phyloP scores from a whole-genome alignment of 2,888 invertebrate genomes.

The Prosapia bicincta region DNA sequence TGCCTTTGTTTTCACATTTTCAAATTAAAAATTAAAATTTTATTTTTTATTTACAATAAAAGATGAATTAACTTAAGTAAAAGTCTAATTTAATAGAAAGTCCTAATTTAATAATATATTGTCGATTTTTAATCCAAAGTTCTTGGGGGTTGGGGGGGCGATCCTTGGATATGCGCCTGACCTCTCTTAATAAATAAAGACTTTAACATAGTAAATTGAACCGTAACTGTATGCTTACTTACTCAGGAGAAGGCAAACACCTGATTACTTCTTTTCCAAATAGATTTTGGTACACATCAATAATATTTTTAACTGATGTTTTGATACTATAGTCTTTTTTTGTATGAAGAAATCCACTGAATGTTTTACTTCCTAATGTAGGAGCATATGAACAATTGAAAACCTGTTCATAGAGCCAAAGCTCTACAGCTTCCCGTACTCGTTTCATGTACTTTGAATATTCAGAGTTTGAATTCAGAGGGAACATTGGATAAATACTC shows the following conservation, averaged over 20 bases:
- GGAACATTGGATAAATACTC: background rate
- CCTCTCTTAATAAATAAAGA: too few species aligned
- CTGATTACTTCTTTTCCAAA: slow-evolving; percentile 33
- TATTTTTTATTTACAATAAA: too few species aligned
- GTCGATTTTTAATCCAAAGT: too few species aligned
- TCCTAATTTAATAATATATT: too few species aligned
- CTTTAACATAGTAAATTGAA: too few species aligned
- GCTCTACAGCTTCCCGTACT: background rate
- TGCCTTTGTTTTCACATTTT: too few species aligned
- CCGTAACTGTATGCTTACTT: too few species aligned
- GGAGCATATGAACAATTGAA: slow-evolving; percentile 25
- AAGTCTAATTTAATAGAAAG: too few species aligned
- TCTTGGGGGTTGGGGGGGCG: too few species aligned
- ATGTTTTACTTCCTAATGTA: background rate
- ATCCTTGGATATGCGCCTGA: too few species aligned
- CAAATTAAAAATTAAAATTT: too few species aligned
- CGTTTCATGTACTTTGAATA: slow-evolving; percentile 3
- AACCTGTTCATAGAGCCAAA: background rate
- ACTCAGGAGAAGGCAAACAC: slow-evolving; percentile 14
- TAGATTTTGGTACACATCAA: slow-evolving; percentile 36
- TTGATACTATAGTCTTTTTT: background rate
- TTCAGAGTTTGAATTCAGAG: background rate
- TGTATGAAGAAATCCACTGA: background rate
- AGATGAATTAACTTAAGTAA: too few species aligned
- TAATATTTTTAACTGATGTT: background rate